Evolutionary conservation across 2,888 invertebrate species (phyloP).

Genomic region (Cantharis flavilabris): DNA sequence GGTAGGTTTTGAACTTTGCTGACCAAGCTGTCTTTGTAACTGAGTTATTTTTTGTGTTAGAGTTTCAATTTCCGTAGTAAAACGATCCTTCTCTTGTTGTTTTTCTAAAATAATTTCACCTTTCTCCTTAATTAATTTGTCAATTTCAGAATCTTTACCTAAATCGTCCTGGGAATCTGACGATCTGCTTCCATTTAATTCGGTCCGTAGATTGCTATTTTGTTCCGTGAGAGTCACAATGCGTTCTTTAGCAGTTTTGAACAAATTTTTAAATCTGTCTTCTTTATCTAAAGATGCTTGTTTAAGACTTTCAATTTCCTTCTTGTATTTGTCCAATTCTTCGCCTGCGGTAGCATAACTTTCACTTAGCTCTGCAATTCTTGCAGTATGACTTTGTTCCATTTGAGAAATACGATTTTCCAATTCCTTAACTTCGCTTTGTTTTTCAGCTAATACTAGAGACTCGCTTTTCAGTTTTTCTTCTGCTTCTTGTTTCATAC

Average conservation of each 20-base stretch:
- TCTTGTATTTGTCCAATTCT: slow-evolving; percentile 62
- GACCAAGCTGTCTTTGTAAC: slow-evolving; percentile 60
- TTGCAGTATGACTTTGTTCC: slow-evolving; percentile 56
- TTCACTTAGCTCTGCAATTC: slow-evolving; percentile 55
- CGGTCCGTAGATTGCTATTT: slow-evolving; percentile 65
- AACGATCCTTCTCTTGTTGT: slow-evolving; percentile 72
- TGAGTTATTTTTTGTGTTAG: slow-evolving; percentile 65
- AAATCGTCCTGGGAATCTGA: slow-evolving; percentile 1
- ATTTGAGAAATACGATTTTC: slow-evolving; percentile 52
- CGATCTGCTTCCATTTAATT: slow-evolving; percentile 49
- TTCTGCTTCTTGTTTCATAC: slow-evolving; percentile 45
- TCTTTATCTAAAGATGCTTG: slow-evolving; percentile 54
- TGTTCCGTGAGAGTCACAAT: slow-evolving; percentile 74
- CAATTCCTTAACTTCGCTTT: slow-evolving; percentile 56
- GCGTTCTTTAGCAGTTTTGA: slow-evolving; percentile 75
- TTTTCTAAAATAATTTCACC: slow-evolving; percentile 61
- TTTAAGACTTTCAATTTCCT: slow-evolving; percentile 56
- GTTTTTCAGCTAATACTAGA: slow-evolving; percentile 50
- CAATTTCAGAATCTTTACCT: slow-evolving; percentile 59
- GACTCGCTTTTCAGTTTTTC: slow-evolving; percentile 63
- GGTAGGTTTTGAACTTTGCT: slow-evolving; percentile 71
- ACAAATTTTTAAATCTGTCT: slow-evolving; percentile 58
- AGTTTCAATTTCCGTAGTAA: slow-evolving; percentile 70
- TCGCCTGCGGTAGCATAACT: slow-evolving; percentile 55
- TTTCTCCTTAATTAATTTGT: slow-evolving; percentile 68